Evolutionary conservation across 1,140 invertebrate genomes (phyloP).

Genomic region (Sinella curviseta): DNA sequence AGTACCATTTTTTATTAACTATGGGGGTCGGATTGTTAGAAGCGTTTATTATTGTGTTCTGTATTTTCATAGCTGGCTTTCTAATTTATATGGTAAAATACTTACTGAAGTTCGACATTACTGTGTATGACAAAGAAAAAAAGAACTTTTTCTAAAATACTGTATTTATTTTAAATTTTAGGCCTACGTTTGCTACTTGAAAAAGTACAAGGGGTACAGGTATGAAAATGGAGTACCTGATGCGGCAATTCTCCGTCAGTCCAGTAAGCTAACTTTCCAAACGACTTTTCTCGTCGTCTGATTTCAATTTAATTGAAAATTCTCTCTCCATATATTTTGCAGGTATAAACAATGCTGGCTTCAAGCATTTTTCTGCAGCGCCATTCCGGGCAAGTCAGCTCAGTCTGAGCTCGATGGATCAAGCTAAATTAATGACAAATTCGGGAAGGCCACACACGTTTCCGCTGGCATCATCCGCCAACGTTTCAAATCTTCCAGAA

Average conservation of each 20-base stretch:
- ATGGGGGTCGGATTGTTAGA: too few relatives aligned
- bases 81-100: too few relatives aligned
- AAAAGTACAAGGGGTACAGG: conserved; percentile 3
- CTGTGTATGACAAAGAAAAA: too few relatives aligned
- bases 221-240: neutral
- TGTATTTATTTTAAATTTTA: neutral
- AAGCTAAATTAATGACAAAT: neutral
- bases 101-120: too few relatives aligned
- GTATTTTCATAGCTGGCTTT: too few relatives aligned
- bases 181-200: neutral
- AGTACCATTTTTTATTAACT: too few relatives aligned
- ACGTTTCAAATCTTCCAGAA: neutral
- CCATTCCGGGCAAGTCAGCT: neutral
- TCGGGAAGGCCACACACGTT: neutral
- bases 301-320: neutral
- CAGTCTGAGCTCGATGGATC: neutral
- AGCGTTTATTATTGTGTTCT: too few relatives aligned
- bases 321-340: neutral
- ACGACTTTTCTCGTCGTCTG: neutral
- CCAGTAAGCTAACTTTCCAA: neutral
- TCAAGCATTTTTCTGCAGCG: neutral
- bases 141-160: too few relatives aligned
- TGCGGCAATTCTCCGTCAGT: neutral
- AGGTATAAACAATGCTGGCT: neutral
- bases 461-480: neutral